Evolutionary conservation across 2,888 invertebrate genomes (phyloP).

Genomic region (Troglohyphantes excavatus): DNA sequence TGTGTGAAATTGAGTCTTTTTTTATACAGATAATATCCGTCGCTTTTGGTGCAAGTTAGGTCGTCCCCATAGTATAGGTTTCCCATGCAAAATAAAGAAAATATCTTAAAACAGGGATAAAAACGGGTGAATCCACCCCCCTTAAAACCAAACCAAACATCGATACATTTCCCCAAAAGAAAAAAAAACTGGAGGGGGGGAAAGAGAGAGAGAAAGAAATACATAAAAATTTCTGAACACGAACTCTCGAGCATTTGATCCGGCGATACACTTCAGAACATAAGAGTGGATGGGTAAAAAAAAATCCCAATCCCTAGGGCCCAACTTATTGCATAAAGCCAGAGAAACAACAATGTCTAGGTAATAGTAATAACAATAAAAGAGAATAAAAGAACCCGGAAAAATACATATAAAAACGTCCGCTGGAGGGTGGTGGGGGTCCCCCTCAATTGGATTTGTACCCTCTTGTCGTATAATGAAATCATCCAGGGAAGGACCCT

Average conservation of each 20-base stretch:
- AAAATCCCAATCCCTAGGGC: slow-evolving; percentile 33
- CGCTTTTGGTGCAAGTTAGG: too few species aligned
- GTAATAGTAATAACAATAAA: slow-evolving; percentile 78
- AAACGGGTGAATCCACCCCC: too few species aligned
- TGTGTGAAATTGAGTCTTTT: too few species aligned
- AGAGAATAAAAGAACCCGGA: slow-evolving; percentile 52
- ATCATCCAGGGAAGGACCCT: slow-evolving; percentile 61
- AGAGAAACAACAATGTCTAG: slow-evolving; percentile 64
- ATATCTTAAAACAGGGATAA: too few species aligned
- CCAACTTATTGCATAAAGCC: slow-evolving; percentile 75
- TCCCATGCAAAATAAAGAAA: too few species aligned
- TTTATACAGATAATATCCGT: too few species aligned
- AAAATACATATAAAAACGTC: slow-evolving; percentile 78
- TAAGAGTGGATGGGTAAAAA: background rate
- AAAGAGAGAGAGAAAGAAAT: background rate
- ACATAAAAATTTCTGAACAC: slow-evolving; percentile 78
- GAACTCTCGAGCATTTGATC: slow-evolving; percentile 70
- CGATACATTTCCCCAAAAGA: background rate
- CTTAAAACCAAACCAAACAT: too few species aligned
- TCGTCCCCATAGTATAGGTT: too few species aligned
- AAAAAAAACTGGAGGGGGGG: background rate
- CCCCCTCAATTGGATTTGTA: slow-evolving; percentile 74
- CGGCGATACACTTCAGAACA: slow-evolving; percentile 65
- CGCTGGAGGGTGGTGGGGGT: slow-evolving; percentile 30
- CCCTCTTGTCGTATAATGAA: slow-evolving; percentile 74